A percentile compares a stretch with the other conserved stretches of the same genome.
Evolutionary conservation across 2,113 vertebrate genomes (phyloP).

Genomic region (Drymodes brunneopygia): DNA sequence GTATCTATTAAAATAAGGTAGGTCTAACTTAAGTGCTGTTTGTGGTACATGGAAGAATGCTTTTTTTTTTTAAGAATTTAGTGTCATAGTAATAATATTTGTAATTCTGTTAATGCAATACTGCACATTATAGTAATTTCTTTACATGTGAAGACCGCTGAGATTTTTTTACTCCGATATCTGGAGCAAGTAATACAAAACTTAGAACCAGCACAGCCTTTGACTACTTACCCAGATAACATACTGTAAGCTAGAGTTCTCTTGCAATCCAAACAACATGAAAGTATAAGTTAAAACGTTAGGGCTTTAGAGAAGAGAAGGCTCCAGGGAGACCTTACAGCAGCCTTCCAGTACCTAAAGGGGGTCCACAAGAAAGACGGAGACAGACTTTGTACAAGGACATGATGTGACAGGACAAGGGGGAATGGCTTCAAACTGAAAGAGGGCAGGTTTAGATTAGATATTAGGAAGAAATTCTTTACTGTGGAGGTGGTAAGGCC

Average conservation of each 20-base stretch:
- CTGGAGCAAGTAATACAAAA: neutral
- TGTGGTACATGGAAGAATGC: neutral
- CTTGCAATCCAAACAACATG: neutral
- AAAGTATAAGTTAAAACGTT: neutral
- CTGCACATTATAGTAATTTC: neutral
- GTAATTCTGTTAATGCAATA: neutral
- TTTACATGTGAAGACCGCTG: neutral
- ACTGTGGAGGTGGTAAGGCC: neutral
- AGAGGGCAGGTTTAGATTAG: neutral
- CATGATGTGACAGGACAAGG: neutral
- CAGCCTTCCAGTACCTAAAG: neutral
- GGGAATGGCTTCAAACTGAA: neutral
- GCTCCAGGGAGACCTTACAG: neutral
- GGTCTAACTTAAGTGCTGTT: neutral
- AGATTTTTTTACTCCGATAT: neutral
- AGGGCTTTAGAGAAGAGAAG: neutral
- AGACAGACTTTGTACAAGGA: neutral
- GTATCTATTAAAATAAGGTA: conserved; percentile 96
- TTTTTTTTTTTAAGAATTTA: neutral
- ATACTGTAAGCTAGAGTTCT: neutral
- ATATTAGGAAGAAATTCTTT: neutral
- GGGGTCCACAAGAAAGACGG: neutral
- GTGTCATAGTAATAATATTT: neutral
- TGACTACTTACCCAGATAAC: neutral
- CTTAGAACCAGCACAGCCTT: neutral